Evolutionary conservation across 2,113 vertebrate genomes (phyloP).

Genomic region (Vireo altiloquus): DNA sequence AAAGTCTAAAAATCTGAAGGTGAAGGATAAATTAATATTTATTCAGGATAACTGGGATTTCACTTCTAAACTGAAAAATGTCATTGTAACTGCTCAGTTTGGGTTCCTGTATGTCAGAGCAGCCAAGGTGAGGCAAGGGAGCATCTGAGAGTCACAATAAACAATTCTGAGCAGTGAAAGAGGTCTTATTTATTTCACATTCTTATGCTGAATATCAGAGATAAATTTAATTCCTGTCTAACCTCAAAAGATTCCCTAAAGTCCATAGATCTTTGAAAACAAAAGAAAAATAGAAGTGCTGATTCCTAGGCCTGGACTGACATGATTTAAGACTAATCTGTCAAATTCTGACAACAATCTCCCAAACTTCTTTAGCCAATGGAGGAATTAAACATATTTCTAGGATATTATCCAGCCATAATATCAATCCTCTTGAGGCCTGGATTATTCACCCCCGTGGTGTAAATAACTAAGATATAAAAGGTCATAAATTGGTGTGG

Average conservation of each 20-base stretch:
- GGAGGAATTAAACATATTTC: background rate
- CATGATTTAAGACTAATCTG: background rate
- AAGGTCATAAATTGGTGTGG: background rate
- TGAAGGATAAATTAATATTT: background rate
- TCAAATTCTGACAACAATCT: background rate
- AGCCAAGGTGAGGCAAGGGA: background rate
- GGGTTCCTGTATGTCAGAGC: background rate
- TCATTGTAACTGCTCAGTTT: background rate
- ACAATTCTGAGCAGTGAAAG: background rate
- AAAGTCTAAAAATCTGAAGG: background rate
- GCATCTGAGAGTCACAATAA: background rate
- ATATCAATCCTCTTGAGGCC: background rate
- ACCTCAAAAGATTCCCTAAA: background rate
- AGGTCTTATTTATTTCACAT: background rate
- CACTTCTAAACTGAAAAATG: background rate
- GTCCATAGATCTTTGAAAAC: background rate
- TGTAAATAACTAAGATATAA: background rate
- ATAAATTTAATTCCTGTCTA: background rate
- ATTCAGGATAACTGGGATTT: background rate
- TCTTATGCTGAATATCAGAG: background rate
- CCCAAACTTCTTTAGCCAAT: background rate
- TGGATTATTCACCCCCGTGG: background rate
- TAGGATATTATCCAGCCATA: background rate
- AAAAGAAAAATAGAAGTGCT: fast-evolving
- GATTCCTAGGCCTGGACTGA: background rate